A percentile compares a stretch with the other conserved stretches of the same genome.
Evolutionary conservation across 2,888 invertebrate species (phyloP).

Genomic region (Reticulitermes lucifugus): DNA sequence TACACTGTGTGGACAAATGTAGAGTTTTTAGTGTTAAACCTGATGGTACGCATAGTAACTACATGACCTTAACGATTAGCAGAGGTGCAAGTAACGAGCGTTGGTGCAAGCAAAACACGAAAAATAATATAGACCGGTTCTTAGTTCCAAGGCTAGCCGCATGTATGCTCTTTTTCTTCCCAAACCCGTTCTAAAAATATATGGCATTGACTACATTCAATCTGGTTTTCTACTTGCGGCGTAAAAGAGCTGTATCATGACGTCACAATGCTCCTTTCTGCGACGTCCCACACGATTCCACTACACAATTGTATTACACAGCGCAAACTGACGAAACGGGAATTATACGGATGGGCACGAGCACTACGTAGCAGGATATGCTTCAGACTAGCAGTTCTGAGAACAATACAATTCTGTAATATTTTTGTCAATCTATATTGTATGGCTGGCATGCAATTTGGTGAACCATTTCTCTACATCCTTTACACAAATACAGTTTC

Average conservation of each 20-base stretch:
- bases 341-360: not conserved
- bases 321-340: not conserved
- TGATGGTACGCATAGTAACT: too few relatives aligned
- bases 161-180: not conserved
- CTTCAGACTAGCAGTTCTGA: too few relatives aligned
- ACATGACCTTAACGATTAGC: too few relatives aligned
- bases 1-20: too few relatives aligned
- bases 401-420: too few relatives aligned
- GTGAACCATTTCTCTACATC: too few relatives aligned
- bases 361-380: not conserved
- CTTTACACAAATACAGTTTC: too few relatives aligned
- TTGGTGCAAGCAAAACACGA: slow-evolving; percentile 8
- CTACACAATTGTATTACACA: not conserved
- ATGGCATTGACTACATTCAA: slow-evolving; percentile 25
- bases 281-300: not conserved
- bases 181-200: slow-evolving; percentile 18
- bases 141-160: slow-evolving; percentile 9
- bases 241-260: slow-evolving; percentile 3
- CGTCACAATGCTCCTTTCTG: slow-evolving; percentile 11
- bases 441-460: too few relatives aligned
- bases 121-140: slow-evolving; percentile 23
- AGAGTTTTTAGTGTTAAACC: too few relatives aligned
- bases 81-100: not conserved
- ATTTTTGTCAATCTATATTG: too few relatives aligned
- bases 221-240: slow-evolving; percentile 19